Evolutionary conservation across 2,888 invertebrate genomes (phyloP), one percentile per base, ranked within the genome.

Genomic region (Polia nebulosa): DNA sequence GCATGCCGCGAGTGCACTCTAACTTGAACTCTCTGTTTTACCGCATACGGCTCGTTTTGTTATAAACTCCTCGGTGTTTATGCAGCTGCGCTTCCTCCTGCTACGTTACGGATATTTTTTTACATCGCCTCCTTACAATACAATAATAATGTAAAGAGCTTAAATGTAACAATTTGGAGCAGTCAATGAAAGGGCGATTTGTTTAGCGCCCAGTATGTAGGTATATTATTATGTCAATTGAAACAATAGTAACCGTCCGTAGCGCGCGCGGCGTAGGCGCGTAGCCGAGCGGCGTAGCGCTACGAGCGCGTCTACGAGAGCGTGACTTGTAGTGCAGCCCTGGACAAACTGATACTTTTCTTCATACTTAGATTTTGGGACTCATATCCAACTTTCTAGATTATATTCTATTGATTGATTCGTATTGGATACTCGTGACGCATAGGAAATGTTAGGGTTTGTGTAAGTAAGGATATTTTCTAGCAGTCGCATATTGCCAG

Each of bases 131-230:
- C 84, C 71, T 84, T 68, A 92, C 92, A 93, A 91, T 90, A 81
- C 85, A 87, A 89, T 89, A 89, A 91, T 91, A 89, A 87, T 92
- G 89, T 92, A 90, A 91, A 89, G 88, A 90, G 94, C 90, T 93
- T 94, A 91, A 93, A 90, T 85, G 89, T 89, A 89, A 88, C 90
- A 85, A 89, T 91, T 90, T 83, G 83, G 81, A 88, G 76, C 87
- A 89, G 88, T 89, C 83, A 84, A 89, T 89, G 72, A 85, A 87
- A 87, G 65, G 70, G 78, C 80, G 81, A 32, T 29, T 29, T 13
- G 29, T 32, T 22, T 25, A 25, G 15, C n/a, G 11, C 22, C 13
- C 15, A 9, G 2, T 56, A n/a, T 9, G 7, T 47, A n/a, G n/a
- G n/a, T n/a, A n/a, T n/a, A n/a, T n/a, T n/a, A n/a, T n/a, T n/a